Percentiles rank a stretch among this genome's conserved stretches.
Conservation (phyloP, 2,113 vertebrate genomes). For the Collichthys lucidus region DNA sequence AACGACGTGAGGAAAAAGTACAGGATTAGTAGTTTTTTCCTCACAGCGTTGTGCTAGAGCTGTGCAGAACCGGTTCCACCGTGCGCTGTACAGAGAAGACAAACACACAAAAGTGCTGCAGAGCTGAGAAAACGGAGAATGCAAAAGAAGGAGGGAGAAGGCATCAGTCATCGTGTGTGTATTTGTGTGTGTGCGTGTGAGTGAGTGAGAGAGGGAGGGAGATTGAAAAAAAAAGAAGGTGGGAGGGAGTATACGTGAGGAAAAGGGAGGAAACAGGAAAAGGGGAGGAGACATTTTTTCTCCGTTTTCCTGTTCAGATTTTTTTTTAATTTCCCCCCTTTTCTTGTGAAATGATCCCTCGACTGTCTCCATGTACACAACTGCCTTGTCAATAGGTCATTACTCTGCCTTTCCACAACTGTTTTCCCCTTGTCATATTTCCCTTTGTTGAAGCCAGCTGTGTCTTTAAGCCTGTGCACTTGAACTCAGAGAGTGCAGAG, state of each 20-base stretch:
- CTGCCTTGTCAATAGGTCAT: conserved; percentile 49
- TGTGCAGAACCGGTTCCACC: conserved; percentile 70
- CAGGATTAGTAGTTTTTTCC: conserved; percentile 30
- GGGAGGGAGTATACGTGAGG: conserved; percentile 76
- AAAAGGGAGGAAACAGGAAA: conserved; percentile 72
- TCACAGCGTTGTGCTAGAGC: conserved; percentile 44
- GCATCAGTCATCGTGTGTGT: conserved; percentile 74
- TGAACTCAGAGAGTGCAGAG: conserved; percentile 82
- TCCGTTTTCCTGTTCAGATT: conserved; percentile 74
- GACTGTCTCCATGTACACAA: conserved; percentile 30
- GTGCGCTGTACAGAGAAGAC: conserved; percentile 44
- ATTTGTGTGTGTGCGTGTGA: conserved; percentile 34
- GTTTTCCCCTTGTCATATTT: conserved; percentile 50
- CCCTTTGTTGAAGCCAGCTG: conserved; percentile 73
- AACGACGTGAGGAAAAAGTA: conserved; percentile 57
- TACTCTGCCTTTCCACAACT: conserved; percentile 48
- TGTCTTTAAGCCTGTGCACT: conserved; percentile 81
- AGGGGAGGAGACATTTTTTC: conserved; percentile 79
- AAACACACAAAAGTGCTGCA: conserved; percentile 72
- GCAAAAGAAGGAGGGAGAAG: conserved; percentile 67
- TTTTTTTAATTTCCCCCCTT: conserved; percentile 35
- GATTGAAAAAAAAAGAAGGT: conserved; percentile 71
- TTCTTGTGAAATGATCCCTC: conserved; percentile 52
- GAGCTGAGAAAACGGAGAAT: conserved; percentile 62
- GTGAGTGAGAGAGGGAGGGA: conserved; percentile 69